Evolutionary conservation across 2,888 invertebrate genomes (phyloP).

Genomic region (Drosophila recens): DNA sequence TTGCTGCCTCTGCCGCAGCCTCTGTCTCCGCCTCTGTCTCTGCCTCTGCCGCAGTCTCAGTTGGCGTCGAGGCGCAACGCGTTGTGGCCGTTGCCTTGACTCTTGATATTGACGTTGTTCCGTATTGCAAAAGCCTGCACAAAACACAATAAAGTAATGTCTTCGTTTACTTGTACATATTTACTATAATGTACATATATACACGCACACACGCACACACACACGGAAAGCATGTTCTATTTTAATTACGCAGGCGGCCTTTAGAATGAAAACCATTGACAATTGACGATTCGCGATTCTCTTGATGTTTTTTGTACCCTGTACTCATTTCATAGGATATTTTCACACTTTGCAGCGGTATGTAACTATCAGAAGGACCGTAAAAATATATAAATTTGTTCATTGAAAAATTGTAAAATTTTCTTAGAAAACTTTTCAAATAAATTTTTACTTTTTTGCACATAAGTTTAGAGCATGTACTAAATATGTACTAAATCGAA

Average conservation of each 20-base stretch:
- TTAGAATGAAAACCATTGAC: slow-evolving; percentile 67
- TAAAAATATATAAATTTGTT: too few relatives aligned
- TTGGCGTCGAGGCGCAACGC: slow-evolving; percentile 11
- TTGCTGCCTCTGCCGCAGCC: slow-evolving; percentile 25
- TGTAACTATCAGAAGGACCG: neutral
- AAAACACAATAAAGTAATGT: slow-evolving; percentile 36
- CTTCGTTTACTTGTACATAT: slow-evolving; percentile 12
- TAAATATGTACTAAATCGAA: too few relatives aligned
- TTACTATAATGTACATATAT: slow-evolving; percentile 4
- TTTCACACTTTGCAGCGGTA: neutral
- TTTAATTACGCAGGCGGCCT: slow-evolving; percentile 73
- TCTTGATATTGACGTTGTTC: slow-evolving; percentile 62
- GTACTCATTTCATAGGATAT: neutral
- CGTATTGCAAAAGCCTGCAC: slow-evolving; percentile 63
- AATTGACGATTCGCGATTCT: slow-evolving; percentile 65
- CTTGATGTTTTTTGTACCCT: slow-evolving; percentile 33
- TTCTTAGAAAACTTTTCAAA: too few relatives aligned
- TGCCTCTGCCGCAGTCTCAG: slow-evolving; percentile 23
- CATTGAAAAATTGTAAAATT: too few relatives aligned
- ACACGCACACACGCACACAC: slow-evolving; percentile 13
- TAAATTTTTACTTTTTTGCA: too few relatives aligned
- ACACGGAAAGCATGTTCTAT: slow-evolving; percentile 51
- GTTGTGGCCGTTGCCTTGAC: slow-evolving; percentile 66
- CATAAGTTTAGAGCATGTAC: too few relatives aligned
- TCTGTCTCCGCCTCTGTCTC: slow-evolving; percentile 32